Evolutionary conservation across 2,113 vertebrate genomes (phyloP).

Genomic region (Pampusana beccarii): DNA sequence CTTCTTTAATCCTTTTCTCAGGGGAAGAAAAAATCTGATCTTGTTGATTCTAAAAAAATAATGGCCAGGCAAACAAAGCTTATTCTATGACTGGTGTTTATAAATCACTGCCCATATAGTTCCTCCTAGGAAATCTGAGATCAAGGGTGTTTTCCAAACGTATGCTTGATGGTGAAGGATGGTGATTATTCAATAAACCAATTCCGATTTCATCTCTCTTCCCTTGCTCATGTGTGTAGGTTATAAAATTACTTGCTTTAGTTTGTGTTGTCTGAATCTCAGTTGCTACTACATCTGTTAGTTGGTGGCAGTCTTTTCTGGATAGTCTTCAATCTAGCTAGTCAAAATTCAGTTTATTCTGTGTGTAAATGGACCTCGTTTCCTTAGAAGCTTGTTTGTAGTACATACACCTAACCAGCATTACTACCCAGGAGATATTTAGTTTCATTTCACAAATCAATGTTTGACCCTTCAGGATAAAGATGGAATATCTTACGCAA

Average conservation of each 20-base stretch:
- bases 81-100: slow-evolving; percentile 7
- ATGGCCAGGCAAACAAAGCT: slow-evolving; percentile 17
- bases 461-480: neutral
- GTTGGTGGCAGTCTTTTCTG: neutral
- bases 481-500: neutral
- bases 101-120: neutral
- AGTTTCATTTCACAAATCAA: neutral
- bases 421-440: neutral
- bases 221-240: neutral
- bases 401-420: neutral
- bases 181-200: neutral
- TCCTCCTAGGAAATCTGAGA: neutral
- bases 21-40: no score
- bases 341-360: neutral
- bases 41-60: neutral
- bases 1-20: neutral
- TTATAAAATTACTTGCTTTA: neutral
- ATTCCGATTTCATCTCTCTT: neutral
- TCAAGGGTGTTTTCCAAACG: neutral
- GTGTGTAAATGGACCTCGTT: neutral
- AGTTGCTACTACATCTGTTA: neutral
- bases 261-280: neutral
- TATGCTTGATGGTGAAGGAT: neutral
- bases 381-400: neutral
- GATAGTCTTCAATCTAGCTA: neutral